phyloP scores from a whole-genome alignment of 2,888 invertebrate species.

The Synergus laeviventris region DNA sequence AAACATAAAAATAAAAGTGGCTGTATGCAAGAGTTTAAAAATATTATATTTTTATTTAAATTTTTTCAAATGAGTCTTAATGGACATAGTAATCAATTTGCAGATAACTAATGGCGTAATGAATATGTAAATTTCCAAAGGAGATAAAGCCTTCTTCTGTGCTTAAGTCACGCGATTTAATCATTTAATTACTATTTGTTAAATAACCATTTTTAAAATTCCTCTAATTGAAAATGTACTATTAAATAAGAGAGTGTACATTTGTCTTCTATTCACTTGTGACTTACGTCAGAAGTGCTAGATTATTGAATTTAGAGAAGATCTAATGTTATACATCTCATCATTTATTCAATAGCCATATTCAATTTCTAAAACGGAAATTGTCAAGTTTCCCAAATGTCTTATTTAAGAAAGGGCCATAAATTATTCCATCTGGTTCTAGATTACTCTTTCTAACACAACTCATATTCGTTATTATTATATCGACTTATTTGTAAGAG shows the following conservation, averaged over 20 bases:
- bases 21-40: neutral
- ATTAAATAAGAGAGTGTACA: neutral
- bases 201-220: neutral
- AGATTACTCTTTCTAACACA: neutral
- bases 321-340: neutral
- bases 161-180: neutral
- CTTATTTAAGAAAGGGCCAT: neutral
- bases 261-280: neutral
- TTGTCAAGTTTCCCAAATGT: conserved; percentile 19
- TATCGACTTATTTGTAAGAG: too few relatives aligned
- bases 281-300: neutral
- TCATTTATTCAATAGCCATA: conserved; percentile 27
- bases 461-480: neutral
- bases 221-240: neutral
- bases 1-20: neutral
- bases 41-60: neutral
- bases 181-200: conserved; percentile 1
- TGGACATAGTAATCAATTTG: neutral
- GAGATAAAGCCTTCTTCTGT: neutral
- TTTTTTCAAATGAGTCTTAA: neutral
- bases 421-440: conserved; percentile 14
- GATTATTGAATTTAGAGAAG: neutral
- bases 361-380: conserved; percentile 16
- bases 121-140: neutral
- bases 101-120: neutral